Evolutionary conservation across 2,113 vertebrate species (phyloP).

Genomic region (Tupaia tana): DNA sequence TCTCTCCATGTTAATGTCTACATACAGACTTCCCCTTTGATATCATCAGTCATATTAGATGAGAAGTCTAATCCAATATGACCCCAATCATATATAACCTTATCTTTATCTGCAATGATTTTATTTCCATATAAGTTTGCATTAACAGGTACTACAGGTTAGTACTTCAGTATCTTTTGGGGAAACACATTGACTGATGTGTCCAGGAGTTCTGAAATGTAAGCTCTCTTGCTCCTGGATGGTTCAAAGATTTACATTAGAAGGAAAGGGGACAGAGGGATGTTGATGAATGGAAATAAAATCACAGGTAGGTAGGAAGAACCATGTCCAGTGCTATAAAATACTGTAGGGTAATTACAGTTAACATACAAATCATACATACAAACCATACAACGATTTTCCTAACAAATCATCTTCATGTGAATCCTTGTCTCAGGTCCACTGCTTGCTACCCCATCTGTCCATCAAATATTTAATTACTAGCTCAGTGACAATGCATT

Average conservation of each 20-base stretch:
- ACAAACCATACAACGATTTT: not conserved
- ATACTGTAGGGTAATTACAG: no score
- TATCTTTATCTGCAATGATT: not conserved
- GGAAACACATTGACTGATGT: not conserved
- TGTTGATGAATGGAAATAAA: no score
- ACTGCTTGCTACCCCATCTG: not conserved
- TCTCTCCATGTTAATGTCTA: not conserved
- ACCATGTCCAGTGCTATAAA: no score
- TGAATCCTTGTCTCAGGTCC: not conserved
- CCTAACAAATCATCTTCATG: not conserved
- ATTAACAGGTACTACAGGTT: not conserved
- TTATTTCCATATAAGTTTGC: not conserved
- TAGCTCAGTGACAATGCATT: not conserved
- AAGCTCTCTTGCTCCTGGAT: no score
- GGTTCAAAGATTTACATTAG: no score
- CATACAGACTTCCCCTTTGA: not conserved
- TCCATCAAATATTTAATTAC: conserved; percentile 36
- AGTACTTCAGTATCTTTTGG: not conserved
- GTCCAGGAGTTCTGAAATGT: no score
- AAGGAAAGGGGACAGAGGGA: no score
- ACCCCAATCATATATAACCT: not conserved
- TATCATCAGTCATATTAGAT: not conserved
- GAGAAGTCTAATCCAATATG: not conserved
- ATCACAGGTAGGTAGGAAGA: no score
- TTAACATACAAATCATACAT: no score